Evolutionary conservation across 37 sponge, comb jelly and placozoan genomes (phyloP), one percentile per base, ranked within the genome.

Genomic region (Amphimedon queenslandica): DNA sequence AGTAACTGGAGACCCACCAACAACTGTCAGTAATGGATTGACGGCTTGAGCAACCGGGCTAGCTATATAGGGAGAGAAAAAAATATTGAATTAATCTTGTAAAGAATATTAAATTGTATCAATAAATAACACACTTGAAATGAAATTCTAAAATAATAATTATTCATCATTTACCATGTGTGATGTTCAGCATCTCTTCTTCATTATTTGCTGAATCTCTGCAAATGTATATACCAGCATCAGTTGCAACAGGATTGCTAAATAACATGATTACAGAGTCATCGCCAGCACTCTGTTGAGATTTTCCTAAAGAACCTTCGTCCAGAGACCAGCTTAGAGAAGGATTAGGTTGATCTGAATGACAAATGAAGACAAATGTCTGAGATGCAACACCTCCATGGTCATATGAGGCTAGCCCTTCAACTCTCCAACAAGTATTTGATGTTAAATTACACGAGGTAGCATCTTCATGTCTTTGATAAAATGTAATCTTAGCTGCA

Each of bases 321-420:
- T 43, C 40, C 68, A 70, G 60, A 10, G 18, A 21, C 84, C 84
- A 83, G 1, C 11, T 42, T 1, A 83, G 27, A 8, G 64, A 58
- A 41, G 31, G 29, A 8, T 58, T 47, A 40, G 36, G 36, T 67
- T 66, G 24, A 11, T 77, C 70, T 43, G 77, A 69, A 56, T 63
- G 75, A 58, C 84, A 83, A 47, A 6, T 13, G 61, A 60, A 60
- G 5, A 25, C 27, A 60, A 60, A 60, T 25, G 70, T 61, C 53
- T 53, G 4, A 2, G 42, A 33, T 27, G 3, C 4, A 2, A 11
- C 66, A 18, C 79, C 71, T 4, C 73, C 81, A 1, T 72, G 57
- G 1, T 63, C 73, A 4, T 65, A 29, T 3, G 74, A 43, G 27
- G 79, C 79, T 38, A 84, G 61, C 10, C 74, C 74, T 33, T 69